A percentile compares a stretch with the other conserved stretches of the same genome.
Evolutionary conservation across 92 coral and sea anemone species (phyloP).

Genomic region (Phenganax stokvisi): DNA sequence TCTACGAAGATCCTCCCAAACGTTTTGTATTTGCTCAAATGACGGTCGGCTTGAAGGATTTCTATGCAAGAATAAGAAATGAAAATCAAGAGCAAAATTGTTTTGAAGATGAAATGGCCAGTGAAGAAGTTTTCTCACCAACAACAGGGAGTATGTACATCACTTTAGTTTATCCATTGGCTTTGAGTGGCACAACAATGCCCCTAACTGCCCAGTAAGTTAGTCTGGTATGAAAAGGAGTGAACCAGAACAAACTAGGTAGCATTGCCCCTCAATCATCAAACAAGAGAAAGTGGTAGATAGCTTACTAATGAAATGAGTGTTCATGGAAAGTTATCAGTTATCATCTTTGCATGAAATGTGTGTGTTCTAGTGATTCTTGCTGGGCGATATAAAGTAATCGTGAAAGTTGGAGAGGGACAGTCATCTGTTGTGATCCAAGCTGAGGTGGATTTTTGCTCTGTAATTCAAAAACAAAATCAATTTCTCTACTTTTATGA

Average conservation of each 20-base stretch:
- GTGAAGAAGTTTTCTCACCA: conserved; percentile 17
- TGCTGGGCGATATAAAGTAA: conserved; percentile 73
- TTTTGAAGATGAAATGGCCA: background rate
- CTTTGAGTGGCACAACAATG: background rate
- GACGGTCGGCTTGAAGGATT: conserved; percentile 57
- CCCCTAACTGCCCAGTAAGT: no score
- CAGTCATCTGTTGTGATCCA: conserved; percentile 66
- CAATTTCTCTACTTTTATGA: background rate
- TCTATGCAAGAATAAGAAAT: conserved; percentile 38
- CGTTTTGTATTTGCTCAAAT: conserved; percentile 58
- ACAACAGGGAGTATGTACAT: background rate
- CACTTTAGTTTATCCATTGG: background rate
- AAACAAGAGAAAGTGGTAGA: no score
- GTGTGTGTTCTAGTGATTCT: conserved; percentile 41
- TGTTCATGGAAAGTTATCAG: no score
- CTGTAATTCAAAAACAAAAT: background rate
- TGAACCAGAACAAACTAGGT: no score
- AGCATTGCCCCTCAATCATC: no score
- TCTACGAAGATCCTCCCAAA: conserved; percentile 49
- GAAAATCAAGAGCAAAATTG: background rate
- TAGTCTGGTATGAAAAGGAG: no score
- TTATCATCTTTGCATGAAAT: no score
- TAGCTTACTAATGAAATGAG: no score
- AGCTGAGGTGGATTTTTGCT: conserved; percentile 60
- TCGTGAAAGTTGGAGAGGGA: conserved; percentile 71